These are phyloP conservation scores for Pyrochroa serraticornis DNA, from an alignment of 2,888 invertebrate genomes.

Conservation along the genomic window DNA sequence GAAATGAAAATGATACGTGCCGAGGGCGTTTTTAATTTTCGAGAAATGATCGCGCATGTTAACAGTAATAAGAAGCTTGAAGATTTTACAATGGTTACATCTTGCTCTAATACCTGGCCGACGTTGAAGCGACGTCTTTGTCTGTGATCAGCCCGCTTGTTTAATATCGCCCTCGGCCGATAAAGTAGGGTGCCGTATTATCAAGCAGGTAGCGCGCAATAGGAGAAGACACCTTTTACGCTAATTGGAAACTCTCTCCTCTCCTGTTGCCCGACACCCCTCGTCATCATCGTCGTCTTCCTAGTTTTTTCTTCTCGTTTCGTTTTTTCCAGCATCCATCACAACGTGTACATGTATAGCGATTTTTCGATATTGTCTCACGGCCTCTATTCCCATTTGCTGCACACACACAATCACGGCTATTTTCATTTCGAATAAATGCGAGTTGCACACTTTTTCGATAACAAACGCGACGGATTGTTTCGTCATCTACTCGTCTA, in stretches of 20 bases:
- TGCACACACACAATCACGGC: too few relatives aligned
- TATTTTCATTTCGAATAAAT: too few relatives aligned
- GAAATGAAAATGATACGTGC: slow-evolving; percentile 58
- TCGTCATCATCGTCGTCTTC: too few relatives aligned
- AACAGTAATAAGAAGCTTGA: slow-evolving; percentile 56
- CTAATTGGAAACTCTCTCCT: slow-evolving; percentile 52
- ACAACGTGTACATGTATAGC: too few relatives aligned
- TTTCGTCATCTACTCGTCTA: too few relatives aligned
- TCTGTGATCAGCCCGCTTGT: slow-evolving; percentile 46
- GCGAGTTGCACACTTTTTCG: too few relatives aligned
- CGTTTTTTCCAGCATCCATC: too few relatives aligned
- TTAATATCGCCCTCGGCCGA: slow-evolving; percentile 55
- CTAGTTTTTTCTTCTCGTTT: too few relatives aligned
- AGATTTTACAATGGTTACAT: slow-evolving; percentile 51
- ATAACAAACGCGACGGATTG: too few relatives aligned
- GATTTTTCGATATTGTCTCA: too few relatives aligned
- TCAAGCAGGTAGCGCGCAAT: slow-evolving; percentile 42
- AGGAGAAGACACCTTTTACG: slow-evolving; percentile 54
- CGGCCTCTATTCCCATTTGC: too few relatives aligned
- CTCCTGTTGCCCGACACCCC: slow-evolving; percentile 4
- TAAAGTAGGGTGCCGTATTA: slow-evolving; percentile 51
- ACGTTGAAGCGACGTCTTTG: slow-evolving; percentile 25
- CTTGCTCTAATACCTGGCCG: slow-evolving; percentile 45
- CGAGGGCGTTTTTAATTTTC: slow-evolving; percentile 58
- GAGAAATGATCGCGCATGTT: slow-evolving; percentile 57